Conservation (phyloP, 2,797 vertebrate species). For the Yasuhikotakia modesta region DNA sequence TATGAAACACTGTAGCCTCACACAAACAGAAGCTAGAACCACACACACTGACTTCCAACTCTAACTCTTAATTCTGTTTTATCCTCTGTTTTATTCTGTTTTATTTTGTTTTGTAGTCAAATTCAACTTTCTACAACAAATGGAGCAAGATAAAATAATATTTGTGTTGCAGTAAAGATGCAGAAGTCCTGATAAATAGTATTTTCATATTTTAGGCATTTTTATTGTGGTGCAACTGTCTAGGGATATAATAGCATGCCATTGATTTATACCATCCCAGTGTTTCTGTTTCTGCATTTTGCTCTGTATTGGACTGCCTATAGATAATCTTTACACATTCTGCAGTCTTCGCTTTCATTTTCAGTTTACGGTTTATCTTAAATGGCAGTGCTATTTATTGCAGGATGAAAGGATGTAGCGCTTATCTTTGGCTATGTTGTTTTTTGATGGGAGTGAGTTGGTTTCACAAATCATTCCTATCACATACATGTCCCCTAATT, state of each 20-base stretch:
- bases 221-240: constrained; percentile 33
- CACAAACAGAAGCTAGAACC: constrained; percentile 21
- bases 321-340: constrained; percentile 54
- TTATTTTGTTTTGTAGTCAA: no score
- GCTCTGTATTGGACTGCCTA: constrained; percentile 37
- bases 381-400: constrained; percentile 31
- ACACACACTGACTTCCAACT: not conserved
- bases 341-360: constrained; percentile 36
- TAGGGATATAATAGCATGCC: constrained; percentile 29
- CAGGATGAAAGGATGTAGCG: not conserved
- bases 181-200: constrained; percentile 1
- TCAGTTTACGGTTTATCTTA: constrained; percentile 34
- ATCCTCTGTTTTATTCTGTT: no score
- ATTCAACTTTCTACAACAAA: no score
- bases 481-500: not conserved
- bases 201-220: constrained; percentile 43
- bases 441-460: not conserved
- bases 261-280: constrained; percentile 42
- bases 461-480: not conserved
- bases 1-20: constrained; percentile 39
- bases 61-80: not conserved
- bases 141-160: constrained; percentile 32
- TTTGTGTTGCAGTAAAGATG: constrained; percentile 30
- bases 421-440: not conserved
- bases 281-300: constrained; percentile 30